Evolutionary conservation across 1,140 invertebrate genomes (phyloP), one percentile per base, ranked within the genome.

Genomic region (Diachasma alloeum): DNA sequence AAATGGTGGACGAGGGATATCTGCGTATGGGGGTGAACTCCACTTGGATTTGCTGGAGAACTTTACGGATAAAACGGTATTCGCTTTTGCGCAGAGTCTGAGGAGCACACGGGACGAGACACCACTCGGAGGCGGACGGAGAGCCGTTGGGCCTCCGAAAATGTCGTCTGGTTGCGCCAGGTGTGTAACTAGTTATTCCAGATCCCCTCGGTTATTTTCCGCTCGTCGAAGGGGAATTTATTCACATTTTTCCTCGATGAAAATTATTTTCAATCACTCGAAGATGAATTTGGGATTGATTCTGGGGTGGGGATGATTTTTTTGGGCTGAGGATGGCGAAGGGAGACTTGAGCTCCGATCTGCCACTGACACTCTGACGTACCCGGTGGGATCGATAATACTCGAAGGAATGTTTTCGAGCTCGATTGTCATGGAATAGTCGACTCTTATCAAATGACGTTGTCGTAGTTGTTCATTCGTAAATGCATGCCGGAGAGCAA

Each of bases 111-210:
- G 19, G 42, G 17, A 39, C 19, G 63, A 31, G 63, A 31, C 31
- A 75, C 17, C 70, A 80, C 81, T 75, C 48, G 48, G 46, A 53
- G 73, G 59, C 74, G 79, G 31, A 31, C 6, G 31, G 31, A 31
- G 69, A 78, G 78, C 74, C 79, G 79, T 80, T 84, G 66, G 75
- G 78, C 67, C 19, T 83, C 79, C 78, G 81, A 84, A 84, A 83
- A 84, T 81, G 83, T 85, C 84, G 84, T 84, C 81, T 83, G 83
- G 79, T 78, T 22, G 13, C n/a, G 66, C 72, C 83, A 85, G 82
- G 76, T 72, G 31, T 77, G 84, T 83, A 70, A 36, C 19, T 10
- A 71, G 6, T 8, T 42, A 0, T 44, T 4, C 4, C 11, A 71
- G 2, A 24, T 15, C 2, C 46, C 69, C 9, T 19, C 15, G 48